phyloP scores from a whole-genome alignment of 1,140 invertebrate species.

The Bombus confusus region DNA sequence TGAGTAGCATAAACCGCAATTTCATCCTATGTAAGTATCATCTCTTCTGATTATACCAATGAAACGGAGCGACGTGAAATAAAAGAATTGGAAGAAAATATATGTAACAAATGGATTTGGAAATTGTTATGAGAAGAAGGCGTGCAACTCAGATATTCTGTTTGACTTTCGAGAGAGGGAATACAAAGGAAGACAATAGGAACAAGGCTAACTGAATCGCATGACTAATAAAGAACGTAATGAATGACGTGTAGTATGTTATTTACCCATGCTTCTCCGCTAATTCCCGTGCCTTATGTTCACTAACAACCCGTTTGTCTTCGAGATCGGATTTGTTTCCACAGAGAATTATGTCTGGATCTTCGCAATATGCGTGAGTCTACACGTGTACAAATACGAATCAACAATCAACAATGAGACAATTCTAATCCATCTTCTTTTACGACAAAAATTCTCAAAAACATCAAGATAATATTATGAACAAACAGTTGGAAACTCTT shows the following conservation, averaged over 20 bases:
- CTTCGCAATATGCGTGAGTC: slow-evolving; percentile 96
- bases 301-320: slow-evolving; percentile 90
- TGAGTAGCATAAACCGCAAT: not conserved
- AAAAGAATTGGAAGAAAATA: not conserved
- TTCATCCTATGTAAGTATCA: not conserved
- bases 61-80: not conserved
- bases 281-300: slow-evolving; percentile 90
- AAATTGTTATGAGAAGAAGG: not conserved
- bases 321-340: slow-evolving; percentile 97
- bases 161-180: not conserved
- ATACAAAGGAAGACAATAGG: not conserved
- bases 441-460: too few species aligned
- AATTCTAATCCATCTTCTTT: not conserved
- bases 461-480: too few species aligned
- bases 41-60: not conserved
- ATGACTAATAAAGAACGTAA: not conserved
- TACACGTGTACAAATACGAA: slow-evolving; percentile 78
- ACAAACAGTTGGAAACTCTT: not conserved
- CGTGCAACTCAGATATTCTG: not conserved
- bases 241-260: slow-evolving; percentile 1
- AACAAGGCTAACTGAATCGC: not conserved
- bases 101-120: not conserved
- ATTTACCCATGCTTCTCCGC: slow-evolving; percentile 90
- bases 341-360: slow-evolving; percentile 97
- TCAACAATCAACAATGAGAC: slow-evolving; percentile 21